A percentile compares a stretch with the other conserved stretches of the same genome.
Evolutionary conservation across 92 coral and sea anemone genomes (phyloP).

Genomic region (Epizoanthus ramosus): DNA sequence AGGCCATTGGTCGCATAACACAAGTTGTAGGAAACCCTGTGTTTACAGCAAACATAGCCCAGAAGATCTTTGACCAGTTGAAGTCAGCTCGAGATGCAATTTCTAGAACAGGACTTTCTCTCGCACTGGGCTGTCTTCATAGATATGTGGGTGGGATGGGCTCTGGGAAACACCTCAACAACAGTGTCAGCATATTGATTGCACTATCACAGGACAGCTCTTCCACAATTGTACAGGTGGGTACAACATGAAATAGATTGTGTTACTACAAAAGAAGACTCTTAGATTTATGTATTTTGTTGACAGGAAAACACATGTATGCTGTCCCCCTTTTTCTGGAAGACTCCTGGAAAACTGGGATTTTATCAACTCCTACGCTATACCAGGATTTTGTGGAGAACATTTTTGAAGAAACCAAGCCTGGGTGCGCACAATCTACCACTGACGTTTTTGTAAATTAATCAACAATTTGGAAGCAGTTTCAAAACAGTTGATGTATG

Average conservation of each 20-base stretch:
- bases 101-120: slow-evolving; percentile 95
- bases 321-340: no score
- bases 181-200: slow-evolving; percentile 93
- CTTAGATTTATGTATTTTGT: no score
- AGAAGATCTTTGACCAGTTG: slow-evolving; percentile 93
- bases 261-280: no score
- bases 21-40: slow-evolving; percentile 98
- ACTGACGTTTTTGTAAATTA: no score
- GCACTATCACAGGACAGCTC: slow-evolving; percentile 98
- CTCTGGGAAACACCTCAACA: slow-evolving; percentile 94
- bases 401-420: no score
- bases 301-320: no score
- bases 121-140: slow-evolving; percentile 97
- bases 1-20: slow-evolving; percentile 97
- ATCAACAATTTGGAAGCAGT: no score
- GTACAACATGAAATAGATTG: neutral
- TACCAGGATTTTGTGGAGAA: no score
- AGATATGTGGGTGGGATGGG: slow-evolving; percentile 99
- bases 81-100: slow-evolving; percentile 95
- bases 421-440: no score
- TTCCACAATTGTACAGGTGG: slow-evolving; percentile 95
- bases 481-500: no score
- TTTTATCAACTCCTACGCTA: no score
- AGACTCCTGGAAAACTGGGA: no score
- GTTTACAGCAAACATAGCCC: slow-evolving; percentile 90